Conservation (phyloP, 2,113 vertebrate genomes). For the Cathartes aura region DNA sequence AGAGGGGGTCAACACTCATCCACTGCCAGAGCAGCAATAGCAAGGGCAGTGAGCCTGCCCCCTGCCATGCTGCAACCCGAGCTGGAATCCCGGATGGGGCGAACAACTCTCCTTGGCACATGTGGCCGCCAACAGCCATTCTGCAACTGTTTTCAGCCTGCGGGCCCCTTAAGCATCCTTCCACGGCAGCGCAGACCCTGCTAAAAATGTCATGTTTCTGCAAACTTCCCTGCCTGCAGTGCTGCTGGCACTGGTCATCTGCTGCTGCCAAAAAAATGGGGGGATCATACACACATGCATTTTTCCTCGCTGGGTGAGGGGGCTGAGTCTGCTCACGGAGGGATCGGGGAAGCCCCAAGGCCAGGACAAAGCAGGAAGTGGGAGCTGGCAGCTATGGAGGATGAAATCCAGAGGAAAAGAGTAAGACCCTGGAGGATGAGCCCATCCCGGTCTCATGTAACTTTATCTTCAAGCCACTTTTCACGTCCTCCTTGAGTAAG, state of each 20-base stretch:
- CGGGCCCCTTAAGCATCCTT: neutral
- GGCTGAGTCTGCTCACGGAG: neutral
- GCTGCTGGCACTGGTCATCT: neutral
- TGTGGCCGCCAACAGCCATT: rapidly evolving
- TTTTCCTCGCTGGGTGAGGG: neutral
- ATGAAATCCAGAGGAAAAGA: neutral
- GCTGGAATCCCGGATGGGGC: rapidly evolving
- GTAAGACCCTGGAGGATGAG: neutral
- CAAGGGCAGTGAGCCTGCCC: neutral
- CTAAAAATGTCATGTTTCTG: neutral
- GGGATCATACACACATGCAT: neutral
- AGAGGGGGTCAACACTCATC: neutral
- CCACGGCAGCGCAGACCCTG: neutral
- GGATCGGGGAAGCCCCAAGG: neutral
- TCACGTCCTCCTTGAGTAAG: neutral
- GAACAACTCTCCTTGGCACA: neutral
- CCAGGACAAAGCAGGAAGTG: neutral
- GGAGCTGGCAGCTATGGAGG: neutral
- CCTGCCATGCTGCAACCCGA: rapidly evolving
- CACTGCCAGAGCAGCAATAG: rapidly evolving
- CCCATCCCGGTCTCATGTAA: neutral
- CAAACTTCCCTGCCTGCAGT: neutral
- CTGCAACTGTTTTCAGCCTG: neutral
- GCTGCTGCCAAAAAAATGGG: neutral
- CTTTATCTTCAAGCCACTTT: neutral